Evolutionary conservation across 2,113 vertebrate genomes (phyloP), one percentile per base, ranked within the genome.

Genomic region (Anguilla rostrata): DNA sequence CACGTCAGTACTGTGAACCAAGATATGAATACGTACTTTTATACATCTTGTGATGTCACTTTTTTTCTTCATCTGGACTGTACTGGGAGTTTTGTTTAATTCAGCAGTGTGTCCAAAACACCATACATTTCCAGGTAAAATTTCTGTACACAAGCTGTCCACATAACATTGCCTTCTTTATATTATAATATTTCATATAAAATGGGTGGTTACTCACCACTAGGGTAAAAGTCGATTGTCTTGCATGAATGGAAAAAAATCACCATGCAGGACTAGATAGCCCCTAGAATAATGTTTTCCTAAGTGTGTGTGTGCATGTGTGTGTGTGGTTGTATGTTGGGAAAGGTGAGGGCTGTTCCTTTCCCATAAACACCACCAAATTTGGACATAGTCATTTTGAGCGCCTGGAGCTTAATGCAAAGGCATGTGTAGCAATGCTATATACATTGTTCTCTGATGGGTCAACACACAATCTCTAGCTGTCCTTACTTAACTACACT

Each of bases 401-500:
- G 71, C n/a, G 11, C 60, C 3, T 29, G 9, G 26, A 75, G 71
- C n/a, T 75, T n/a, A 5, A 75, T 29, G 71, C 16, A 34, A 75
- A 29, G 7, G 2, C 26, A 75, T 34, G 26, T 75, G 71, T 20
- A 66, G 18, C 11, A 66, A 66, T 26, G 1, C 18, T 66, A 22
- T 22, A 66, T 7, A 66, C 60, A 66, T n/a, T 75, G 34, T 75
- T 75, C 71, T 75, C 26, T 57, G 40, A 63, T 41, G 41, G 83
- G 20, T 75, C 26, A 75, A 75, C 71, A 75, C 71, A 34, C 18
- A 26, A 34, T 34, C 71, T 75, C n/a, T 66, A 53, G 22, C 60
- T 34, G 20, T 75, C 71, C 71, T 75, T 34, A 75, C 26, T 84
- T 56, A 43, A 71, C 83, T 84, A 84, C 83, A 84, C 63, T 75